These are phyloP conservation scores for Sitobion miscanthi DNA, from an alignment of 1,140 invertebrate species.

Conservation along the genomic window DNA sequence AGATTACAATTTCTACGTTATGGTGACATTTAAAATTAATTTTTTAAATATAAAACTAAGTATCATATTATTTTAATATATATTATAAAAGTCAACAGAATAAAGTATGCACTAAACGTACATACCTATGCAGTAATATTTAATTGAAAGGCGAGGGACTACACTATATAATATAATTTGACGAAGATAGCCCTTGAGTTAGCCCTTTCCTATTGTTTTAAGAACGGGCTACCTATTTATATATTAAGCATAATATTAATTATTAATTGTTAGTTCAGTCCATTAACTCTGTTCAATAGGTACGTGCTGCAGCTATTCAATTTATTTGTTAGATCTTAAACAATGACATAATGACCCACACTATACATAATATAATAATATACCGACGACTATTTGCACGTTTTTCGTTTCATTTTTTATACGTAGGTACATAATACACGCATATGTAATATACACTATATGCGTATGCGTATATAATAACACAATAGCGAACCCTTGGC, in stretches of 20 bases:
- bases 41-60: not conserved
- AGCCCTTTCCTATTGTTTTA: not conserved
- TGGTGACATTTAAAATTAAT: not conserved
- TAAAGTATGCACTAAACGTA: not conserved
- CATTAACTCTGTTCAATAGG: constrained; percentile 1
- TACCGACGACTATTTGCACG: not conserved
- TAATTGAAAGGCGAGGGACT: not conserved
- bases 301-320: not conserved
- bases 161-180: not conserved
- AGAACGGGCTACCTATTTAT: not conserved
- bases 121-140: not conserved
- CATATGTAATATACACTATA: not conserved
- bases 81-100: not conserved
- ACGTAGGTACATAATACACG: not conserved
- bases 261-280: not conserved
- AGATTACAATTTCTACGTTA: not conserved
- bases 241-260: not conserved
- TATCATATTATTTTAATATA: not conserved
- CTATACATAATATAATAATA: not conserved
- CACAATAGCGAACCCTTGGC: constrained; percentile 10
- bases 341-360: constrained; percentile 14
- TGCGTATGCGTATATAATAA: not conserved
- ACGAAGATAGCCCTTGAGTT: not conserved
- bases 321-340: constrained; percentile 12
- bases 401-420: not conserved